phyloP scores from a whole-genome alignment of 2,888 invertebrate species.

The Tetheella fluctuosa region DNA sequence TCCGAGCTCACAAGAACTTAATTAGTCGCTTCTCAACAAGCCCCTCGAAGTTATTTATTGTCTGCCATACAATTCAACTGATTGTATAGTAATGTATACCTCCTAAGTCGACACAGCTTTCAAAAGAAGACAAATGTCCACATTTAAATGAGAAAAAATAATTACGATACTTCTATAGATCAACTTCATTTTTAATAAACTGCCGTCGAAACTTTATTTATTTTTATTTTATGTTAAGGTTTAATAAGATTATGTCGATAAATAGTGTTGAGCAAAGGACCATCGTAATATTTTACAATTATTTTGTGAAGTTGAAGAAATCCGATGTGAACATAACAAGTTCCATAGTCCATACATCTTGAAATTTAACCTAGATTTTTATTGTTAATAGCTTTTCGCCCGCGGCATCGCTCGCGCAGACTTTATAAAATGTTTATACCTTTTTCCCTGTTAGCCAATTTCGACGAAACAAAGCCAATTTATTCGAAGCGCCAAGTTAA shows the following conservation, averaged over 20 bases:
- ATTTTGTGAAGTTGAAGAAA: not conserved
- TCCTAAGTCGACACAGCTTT: slow-evolving; percentile 53
- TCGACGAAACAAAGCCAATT: no score
- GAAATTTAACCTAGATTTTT: no score
- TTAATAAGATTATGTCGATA: slow-evolving; percentile 1
- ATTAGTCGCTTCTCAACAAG: slow-evolving; percentile 75
- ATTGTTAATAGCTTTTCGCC: no score
- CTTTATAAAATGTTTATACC: no score
- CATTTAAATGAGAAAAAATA: slow-evolving; percentile 30
- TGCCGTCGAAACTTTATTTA: slow-evolving; percentile 27
- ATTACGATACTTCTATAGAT: slow-evolving; percentile 37
- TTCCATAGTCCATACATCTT: not conserved
- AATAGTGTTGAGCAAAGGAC: not conserved
- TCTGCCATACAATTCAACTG: slow-evolving; percentile 66
- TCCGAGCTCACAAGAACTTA: slow-evolving; percentile 76
- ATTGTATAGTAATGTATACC: slow-evolving; percentile 62
- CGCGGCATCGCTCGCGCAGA: no score
- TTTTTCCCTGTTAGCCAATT: no score
- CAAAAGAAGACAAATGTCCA: slow-evolving; percentile 55
- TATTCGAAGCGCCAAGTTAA: no score
- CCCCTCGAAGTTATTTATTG: slow-evolving; percentile 73
- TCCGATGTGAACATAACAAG: not conserved
- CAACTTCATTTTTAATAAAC: slow-evolving; percentile 22
- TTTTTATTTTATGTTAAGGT: slow-evolving; percentile 14
- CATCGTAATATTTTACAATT: not conserved